Evolutionary conservation across 1,140 invertebrate species (phyloP), one percentile per base, ranked within the genome.

Genomic region (Drosophila bifasciata): DNA sequence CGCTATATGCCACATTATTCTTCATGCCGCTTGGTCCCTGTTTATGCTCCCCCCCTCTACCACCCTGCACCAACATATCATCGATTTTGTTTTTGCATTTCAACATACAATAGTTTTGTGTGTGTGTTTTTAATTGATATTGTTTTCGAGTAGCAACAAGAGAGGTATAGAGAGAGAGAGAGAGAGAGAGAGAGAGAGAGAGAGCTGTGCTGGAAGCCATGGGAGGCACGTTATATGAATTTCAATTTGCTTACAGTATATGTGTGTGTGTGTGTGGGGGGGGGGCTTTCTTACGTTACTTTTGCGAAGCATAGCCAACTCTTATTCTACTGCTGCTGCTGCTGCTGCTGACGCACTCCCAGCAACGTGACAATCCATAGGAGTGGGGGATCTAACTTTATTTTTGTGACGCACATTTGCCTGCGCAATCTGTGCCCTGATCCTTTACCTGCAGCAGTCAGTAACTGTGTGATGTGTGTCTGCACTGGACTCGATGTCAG

Each of bases 41-140:
- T 25, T 6, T 25, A 25, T 25, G 23, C 23, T 6, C 32, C 11
- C 11, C n/a, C n/a, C n/a, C n/a, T n/a, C n/a, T n/a, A n/a, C n/a
- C n/a, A n/a, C n/a, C n/a, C 11, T 1, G 9, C 32, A 11, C 3
- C 32, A 0, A 25, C 23, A 25, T 25, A 25, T 25, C 16, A 15
- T 68, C 43, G 43, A 48, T 41, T 61, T 49, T 48, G 45, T 40
- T 55, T 58, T 66, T 76, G 76, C 17, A 53, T 69, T 68, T 69
- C 50, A 69, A 56, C 62, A 68, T 67, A 72, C 61, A 84, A 25
- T 6, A 4, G 19, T 25, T 25, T 25, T 25, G n/a, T n/a, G n/a
- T n/a, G n/a, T 36, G 11, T 84, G n/a, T 72, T 85, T 85, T 84
- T 84, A 84, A 84, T 84, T 84, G 80, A 76, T 84, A 84, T 84